Base-by-base conservation (phyloP, 2,113 vertebrate genomes). In the Ictalurus punctatus region DNA sequence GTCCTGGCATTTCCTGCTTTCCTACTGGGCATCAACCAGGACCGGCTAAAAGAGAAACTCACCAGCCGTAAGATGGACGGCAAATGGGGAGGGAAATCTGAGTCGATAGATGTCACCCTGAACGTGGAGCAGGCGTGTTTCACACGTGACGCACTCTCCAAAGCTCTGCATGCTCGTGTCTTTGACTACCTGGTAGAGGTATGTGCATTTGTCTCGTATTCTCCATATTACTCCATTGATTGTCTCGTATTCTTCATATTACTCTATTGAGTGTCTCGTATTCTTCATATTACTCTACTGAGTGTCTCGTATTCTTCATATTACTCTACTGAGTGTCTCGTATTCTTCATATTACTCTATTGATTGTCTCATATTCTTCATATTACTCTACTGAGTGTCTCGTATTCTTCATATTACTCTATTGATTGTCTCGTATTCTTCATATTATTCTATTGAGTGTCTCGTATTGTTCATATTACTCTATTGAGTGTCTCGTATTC, bases 31-130 rank as follows among this genome's bases (percentile, higher is more conserved):
- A 99, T 99, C 79, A 95, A 98, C 92, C 97, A 99, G 93, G 94
- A 94, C 9, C 96, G 98, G 30, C 93, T 99, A 58, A 99, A 97
- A 90, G 98, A 99, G 89, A 99, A 99, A 87, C 93, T 99, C 87
- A 99, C 98, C 13, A 99, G 98, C 94, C 94, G 98, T 37, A 98
- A 99, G 95, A 99, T 99, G 98, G 98, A 99, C 89, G 98, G 98
- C 95, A 99, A 97, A 92, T 99, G 98, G 98, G 98, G 98, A 7
- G 98, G 95, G 71, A 96, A 97, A 48, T 94, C 97, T 0, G 98
- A 99, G 93, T 98, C 97, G 67, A 99, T 99, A 19, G 93, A 99
- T 0, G 98, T 99, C 91, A 99, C 98, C 0, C 95, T 99, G 65
- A 99, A 99, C 0, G 98, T 99, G 94, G 98, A 99, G 89, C 98